phyloP scores from a whole-genome alignment of 2,888 invertebrate species.

The Cheilosia pagana region DNA sequence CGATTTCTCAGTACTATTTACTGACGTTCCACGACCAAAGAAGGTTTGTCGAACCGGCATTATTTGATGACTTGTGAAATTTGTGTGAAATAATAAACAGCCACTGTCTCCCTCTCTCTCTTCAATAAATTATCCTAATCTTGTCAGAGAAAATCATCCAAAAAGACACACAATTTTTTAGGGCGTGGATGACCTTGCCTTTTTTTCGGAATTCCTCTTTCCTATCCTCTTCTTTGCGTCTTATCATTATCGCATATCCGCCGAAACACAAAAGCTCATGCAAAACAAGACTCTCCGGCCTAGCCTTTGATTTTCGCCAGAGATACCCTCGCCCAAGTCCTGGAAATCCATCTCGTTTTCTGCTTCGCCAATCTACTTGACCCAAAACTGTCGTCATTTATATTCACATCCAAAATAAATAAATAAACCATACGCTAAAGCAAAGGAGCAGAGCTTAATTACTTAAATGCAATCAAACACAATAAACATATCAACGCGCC shows the following conservation, averaged over 20 bases:
- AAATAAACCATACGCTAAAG: slow-evolving; percentile 42
- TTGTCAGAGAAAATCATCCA: slow-evolving; percentile 3
- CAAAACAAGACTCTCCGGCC: slow-evolving; percentile 31
- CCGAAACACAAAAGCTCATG: slow-evolving; percentile 27
- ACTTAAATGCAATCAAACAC: slow-evolving; percentile 75
- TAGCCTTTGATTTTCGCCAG: slow-evolving; percentile 46
- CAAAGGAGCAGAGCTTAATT: slow-evolving; percentile 71
- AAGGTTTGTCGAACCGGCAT: too few relatives aligned
- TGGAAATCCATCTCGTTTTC: slow-evolving; percentile 27
- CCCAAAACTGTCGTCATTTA: slow-evolving; percentile 73
- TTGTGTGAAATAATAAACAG: too few relatives aligned
- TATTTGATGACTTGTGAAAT: too few relatives aligned
- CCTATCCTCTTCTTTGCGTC: slow-evolving; percentile 10
- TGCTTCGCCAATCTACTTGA: slow-evolving; percentile 56
- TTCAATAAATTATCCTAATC: slow-evolving; percentile 57
- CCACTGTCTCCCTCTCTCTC: slow-evolving; percentile 9
- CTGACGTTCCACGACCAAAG: too few relatives aligned
- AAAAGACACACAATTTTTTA: slow-evolving; percentile 14
- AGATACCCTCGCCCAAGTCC: slow-evolving; percentile 31
- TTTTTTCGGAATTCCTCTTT: slow-evolving; percentile 49
- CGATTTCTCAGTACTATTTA: too few relatives aligned
- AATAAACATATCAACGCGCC: slow-evolving; percentile 70
- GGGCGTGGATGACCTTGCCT: slow-evolving; percentile 49
- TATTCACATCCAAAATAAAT: slow-evolving; percentile 61
- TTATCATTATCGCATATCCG: slow-evolving; percentile 2